phyloP scores from a whole-genome alignment of 2,888 invertebrate genomes.

The Hecatera dysodea region DNA sequence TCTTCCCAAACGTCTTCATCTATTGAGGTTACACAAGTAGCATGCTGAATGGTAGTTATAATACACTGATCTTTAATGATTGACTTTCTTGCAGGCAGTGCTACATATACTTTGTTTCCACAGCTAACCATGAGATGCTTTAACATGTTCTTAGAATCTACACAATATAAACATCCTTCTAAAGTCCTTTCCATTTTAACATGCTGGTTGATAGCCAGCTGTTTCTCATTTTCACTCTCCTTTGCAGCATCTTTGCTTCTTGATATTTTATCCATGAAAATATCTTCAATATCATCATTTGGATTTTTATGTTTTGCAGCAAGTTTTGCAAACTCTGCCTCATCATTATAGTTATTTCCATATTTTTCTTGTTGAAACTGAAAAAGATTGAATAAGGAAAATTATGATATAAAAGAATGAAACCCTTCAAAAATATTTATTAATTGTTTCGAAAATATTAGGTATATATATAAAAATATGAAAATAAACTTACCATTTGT shows the following conservation, averaged over 20 bases:
- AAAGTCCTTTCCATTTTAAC: conserved; percentile 92
- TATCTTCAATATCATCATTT: conserved; percentile 95
- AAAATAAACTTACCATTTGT: conserved; percentile 92
- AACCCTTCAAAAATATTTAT: background rate
- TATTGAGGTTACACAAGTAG: conserved; percentile 94
- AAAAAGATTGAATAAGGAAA: conserved; percentile 66
- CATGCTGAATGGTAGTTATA: conserved; percentile 96
- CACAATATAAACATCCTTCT: conserved; percentile 95
- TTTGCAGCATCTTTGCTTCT: conserved; percentile 92
- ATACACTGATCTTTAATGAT: conserved; percentile 96
- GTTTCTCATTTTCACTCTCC: conserved; percentile 91
- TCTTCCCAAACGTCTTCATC: conserved; percentile 99
- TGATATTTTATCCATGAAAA: conserved; percentile 95
- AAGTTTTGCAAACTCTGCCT: conserved; percentile 94
- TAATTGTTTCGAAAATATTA: background rate
- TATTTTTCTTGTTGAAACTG: conserved; percentile 96
- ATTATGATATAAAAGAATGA: too few relatives aligned
- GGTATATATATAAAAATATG: background rate
- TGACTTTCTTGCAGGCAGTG: conserved; percentile 95
- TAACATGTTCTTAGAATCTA: conserved; percentile 94
- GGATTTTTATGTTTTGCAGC: conserved; percentile 92
- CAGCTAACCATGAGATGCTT: conserved; percentile 96
- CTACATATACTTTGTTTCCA: conserved; percentile 95
- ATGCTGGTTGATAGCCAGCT: conserved; percentile 94
- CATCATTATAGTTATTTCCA: conserved; percentile 94